These are phyloP conservation scores for Pelochelys cantorii DNA, from an alignment of 2,797 vertebrate species.

Conservation along the genomic window DNA sequence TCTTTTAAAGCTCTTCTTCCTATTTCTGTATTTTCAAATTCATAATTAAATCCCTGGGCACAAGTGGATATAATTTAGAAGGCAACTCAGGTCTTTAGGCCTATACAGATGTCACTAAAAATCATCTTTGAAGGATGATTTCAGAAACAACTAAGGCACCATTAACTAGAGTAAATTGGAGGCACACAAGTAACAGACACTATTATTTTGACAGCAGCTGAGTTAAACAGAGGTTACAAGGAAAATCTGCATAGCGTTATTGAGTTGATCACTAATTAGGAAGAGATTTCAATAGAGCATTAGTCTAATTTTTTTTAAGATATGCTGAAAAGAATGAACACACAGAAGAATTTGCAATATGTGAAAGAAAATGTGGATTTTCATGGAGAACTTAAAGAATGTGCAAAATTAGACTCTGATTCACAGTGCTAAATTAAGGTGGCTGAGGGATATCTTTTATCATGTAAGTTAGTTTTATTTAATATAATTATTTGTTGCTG, in stretches of 20 bases:
- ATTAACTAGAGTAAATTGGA: constrained; percentile 44
- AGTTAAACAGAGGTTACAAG: constrained; percentile 48
- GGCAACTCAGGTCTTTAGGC: constrained; percentile 57
- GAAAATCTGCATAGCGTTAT: constrained; percentile 14
- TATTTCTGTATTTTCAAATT: constrained; percentile 29
- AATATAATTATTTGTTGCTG: not conserved
- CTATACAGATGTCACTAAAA: constrained; percentile 65
- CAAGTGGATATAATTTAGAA: constrained; percentile 53
- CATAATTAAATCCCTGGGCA: constrained; percentile 64
- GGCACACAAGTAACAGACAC: constrained; percentile 28
- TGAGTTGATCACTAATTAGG: constrained; percentile 38
- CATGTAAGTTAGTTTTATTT: not conserved
- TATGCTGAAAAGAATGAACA: constrained; percentile 37
- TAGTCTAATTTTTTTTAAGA: constrained; percentile 28
- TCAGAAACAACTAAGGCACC: constrained; percentile 55
- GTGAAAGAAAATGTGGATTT: constrained; percentile 61
- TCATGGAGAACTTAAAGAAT: constrained; percentile 50
- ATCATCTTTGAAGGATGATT: constrained; percentile 65
- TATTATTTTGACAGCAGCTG: constrained; percentile 58
- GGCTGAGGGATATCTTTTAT: constrained; percentile 31
- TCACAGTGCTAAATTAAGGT: constrained; percentile 66
- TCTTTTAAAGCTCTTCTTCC: not conserved
- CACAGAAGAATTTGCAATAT: constrained; percentile 41
- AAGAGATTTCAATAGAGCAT: constrained; percentile 20
- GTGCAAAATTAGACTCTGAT: constrained; percentile 54